Conservation (phyloP, 2,888 invertebrate genomes). For the Papilio gigon region DNA sequence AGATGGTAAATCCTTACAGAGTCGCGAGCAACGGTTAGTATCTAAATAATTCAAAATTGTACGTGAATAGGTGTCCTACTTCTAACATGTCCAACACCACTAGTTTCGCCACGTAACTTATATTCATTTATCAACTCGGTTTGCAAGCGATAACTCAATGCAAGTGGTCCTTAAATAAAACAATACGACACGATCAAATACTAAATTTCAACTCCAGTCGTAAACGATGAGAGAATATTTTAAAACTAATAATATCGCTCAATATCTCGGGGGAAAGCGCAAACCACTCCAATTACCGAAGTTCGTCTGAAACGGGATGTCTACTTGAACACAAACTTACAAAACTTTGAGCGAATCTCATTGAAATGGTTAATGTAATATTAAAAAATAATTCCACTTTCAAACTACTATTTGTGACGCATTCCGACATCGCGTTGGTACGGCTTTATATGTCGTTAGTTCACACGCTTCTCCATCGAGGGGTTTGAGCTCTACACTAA, state of each 20-base stretch:
- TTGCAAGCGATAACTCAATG: no score
- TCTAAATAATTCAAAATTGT: no score
- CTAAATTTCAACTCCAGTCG: background rate
- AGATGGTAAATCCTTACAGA: no score
- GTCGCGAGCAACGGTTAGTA: no score
- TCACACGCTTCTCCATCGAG: background rate
- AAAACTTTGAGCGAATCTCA: background rate
- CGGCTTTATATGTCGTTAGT: background rate
- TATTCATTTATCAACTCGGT: no score
- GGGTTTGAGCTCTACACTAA: no score
- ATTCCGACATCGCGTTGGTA: no score
- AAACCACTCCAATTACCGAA: constrained; percentile 15
- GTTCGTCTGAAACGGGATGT: background rate
- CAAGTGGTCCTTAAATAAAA: no score
- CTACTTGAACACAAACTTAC: constrained; percentile 8
- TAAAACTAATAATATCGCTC: background rate
- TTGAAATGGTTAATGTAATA: constrained; percentile 9
- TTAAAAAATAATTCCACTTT: constrained; percentile 1
- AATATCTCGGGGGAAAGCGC: constrained; percentile 2
- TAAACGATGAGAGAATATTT: background rate
- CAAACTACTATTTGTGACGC: background rate
- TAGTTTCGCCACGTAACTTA: no score
- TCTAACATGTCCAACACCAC: no score
- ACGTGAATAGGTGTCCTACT: no score
- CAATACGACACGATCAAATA: background rate